Percentiles rank a stretch among this genome's conserved stretches.
Evolutionary conservation across 2,113 vertebrate species (phyloP).

Genomic region (Rhinolophus ferrumequinum): DNA sequence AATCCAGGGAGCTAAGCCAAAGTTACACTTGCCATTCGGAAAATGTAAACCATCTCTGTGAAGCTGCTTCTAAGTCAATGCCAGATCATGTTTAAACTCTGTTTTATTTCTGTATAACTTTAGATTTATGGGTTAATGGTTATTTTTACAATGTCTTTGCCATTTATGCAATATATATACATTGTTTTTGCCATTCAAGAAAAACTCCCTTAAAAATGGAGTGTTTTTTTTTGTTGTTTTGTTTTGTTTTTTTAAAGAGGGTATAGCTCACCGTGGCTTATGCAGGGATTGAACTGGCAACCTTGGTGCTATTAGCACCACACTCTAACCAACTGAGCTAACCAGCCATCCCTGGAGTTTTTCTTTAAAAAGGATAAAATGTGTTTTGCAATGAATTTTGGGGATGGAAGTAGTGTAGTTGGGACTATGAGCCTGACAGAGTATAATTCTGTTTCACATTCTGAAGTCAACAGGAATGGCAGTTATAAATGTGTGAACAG

Average conservation of each 20-base stretch:
- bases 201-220: background rate
- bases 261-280: too few relatives aligned
- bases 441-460: background rate
- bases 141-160: conserved; percentile 31
- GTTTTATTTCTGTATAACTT: background rate
- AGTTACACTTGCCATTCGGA: background rate
- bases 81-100: background rate
- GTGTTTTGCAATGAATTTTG: background rate
- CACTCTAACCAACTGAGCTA: too few relatives aligned
- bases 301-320: too few relatives aligned
- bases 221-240: too few relatives aligned
- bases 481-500: background rate
- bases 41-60: background rate
- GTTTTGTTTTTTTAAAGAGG: too few relatives aligned
- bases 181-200: background rate
- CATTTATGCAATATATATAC: background rate
- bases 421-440: background rate
- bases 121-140: background rate
- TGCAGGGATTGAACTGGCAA: too few relatives aligned
- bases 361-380: background rate
- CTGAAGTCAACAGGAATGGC: background rate
- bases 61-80: background rate
- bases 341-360: background rate
- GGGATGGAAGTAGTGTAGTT: background rate
- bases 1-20: background rate